A percentile compares a stretch with the other conserved stretches of the same genome.
Evolutionary conservation across 2,888 invertebrate species (phyloP).

Genomic region (Meghimatium bilineatum): DNA sequence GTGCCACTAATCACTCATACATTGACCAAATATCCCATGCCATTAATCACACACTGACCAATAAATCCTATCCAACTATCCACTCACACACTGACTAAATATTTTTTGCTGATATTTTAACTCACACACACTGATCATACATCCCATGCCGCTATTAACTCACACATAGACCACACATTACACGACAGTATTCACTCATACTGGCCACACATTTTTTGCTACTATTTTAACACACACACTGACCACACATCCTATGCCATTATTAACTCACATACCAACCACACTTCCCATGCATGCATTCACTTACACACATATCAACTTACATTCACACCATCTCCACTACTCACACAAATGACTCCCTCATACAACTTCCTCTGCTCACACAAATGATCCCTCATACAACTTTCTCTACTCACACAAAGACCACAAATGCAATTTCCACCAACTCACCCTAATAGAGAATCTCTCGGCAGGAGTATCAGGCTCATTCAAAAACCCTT

Average conservation of each 20-base stretch:
- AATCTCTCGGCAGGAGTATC: constrained; percentile 78
- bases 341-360: background rate
- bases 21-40: no score
- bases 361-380: background rate
- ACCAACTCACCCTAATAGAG: constrained; percentile 69
- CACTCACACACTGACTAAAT: no score
- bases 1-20: no score
- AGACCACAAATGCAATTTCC: no score
- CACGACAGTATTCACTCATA: background rate
- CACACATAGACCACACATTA: background rate
- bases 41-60: no score
- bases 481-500: constrained; percentile 80
- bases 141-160: background rate
- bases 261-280: background rate
- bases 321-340: background rate
- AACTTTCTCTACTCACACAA: background rate
- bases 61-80: no score
- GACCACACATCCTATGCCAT: background rate
- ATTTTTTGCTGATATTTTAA: no score
- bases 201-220: background rate
- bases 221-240: background rate
- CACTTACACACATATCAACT: background rate
- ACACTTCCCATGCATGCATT: background rate
- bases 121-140: background rate
- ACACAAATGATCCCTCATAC: background rate